Base-by-base conservation (phyloP, 2,888 invertebrate species). In the Podotricha telesiphe region DNA sequence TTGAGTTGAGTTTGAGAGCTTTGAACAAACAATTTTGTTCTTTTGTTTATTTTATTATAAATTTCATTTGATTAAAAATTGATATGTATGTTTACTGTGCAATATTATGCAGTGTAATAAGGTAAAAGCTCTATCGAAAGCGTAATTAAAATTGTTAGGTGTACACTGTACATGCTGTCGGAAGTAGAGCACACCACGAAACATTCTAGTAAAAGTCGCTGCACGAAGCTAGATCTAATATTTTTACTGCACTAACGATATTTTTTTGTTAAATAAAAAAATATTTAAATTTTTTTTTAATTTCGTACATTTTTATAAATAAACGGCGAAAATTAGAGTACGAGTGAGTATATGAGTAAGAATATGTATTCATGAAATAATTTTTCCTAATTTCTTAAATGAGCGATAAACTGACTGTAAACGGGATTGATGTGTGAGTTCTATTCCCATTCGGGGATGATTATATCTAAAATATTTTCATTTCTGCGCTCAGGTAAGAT, bases 141-240 rank as follows among this genome's bases (percentile, higher is more conserved):
- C 55, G 68, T 68, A 65, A 71, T 71, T 68, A 65, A 71, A 65
- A 65, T 65, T 59, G 68, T 68, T 71, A 62, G 61, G 47, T 65
- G 53, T 34, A 53, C 13, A 55, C 5, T 37, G 40, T 42, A 58
- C 68, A 68, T 34, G 68, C 59, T 65, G 65, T 50, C 51, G 28
- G 34, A 56, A 56, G 48, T 62, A 17, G 61, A 47, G 47, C 68
- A 71, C 68, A 65, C 68, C 50, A 62, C 68, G 59, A 65, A 65
- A 65, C 50, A 67, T 53, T 34, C 62, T 28, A 28, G 59, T 51
- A 56, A 40, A 59, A 47, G 34, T 47, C 22, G 13, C 17, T 62
- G 47, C 17, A 62, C 17, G 61, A 48, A 47, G 47, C 28, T 53
- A 28, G 34, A 55, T 11, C 11, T 34, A n/a, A 10, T n/a, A 37